Conservation (phyloP, 2,888 invertebrate genomes). For the Drosophila anomalata region DNA sequence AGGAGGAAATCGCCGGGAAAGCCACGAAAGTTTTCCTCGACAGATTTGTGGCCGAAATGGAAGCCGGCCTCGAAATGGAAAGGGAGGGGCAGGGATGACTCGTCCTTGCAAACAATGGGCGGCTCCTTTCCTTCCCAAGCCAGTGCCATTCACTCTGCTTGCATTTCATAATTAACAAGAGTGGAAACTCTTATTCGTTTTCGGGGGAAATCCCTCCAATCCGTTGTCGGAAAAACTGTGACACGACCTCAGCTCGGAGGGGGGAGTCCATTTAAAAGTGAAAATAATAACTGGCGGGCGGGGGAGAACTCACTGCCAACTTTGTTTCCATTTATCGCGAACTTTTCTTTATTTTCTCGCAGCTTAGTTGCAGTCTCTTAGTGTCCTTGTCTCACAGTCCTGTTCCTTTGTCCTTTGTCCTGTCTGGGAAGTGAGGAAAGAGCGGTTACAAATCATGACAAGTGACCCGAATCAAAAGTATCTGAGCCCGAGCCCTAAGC, state of each 20-base stretch:
- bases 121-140: slow-evolving; percentile 5
- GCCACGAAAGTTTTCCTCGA: slow-evolving; percentile 22
- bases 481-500: slow-evolving; percentile 9
- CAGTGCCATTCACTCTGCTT: slow-evolving; percentile 27
- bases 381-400: slow-evolving; percentile 6
- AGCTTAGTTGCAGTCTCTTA: slow-evolving; percentile 17
- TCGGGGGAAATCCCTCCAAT: slow-evolving; percentile 10
- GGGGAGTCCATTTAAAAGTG: slow-evolving; percentile 20
- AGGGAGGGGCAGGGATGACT: slow-evolving; percentile 12
- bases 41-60: slow-evolving; percentile 26
- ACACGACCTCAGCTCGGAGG: slow-evolving; percentile 37
- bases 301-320: slow-evolving; percentile 21
- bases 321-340: slow-evolving; percentile 39
- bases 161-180: slow-evolving; percentile 51
- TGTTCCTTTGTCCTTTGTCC: slow-evolving; percentile 6
- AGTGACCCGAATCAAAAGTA: slow-evolving; percentile 33
- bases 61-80: slow-evolving; percentile 9
- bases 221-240: slow-evolving; percentile 35
- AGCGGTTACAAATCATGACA: slow-evolving; percentile 25
- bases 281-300: slow-evolving; percentile 1
- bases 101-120: slow-evolving; percentile 21
- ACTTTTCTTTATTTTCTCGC: slow-evolving; percentile 30
- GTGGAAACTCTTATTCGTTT: slow-evolving; percentile 6
- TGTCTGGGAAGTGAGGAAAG: slow-evolving; percentile 10
- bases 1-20: slow-evolving; percentile 25